Evolutionary conservation across 2,888 invertebrate species (phyloP).

Genomic region (Macropis europaea): DNA sequence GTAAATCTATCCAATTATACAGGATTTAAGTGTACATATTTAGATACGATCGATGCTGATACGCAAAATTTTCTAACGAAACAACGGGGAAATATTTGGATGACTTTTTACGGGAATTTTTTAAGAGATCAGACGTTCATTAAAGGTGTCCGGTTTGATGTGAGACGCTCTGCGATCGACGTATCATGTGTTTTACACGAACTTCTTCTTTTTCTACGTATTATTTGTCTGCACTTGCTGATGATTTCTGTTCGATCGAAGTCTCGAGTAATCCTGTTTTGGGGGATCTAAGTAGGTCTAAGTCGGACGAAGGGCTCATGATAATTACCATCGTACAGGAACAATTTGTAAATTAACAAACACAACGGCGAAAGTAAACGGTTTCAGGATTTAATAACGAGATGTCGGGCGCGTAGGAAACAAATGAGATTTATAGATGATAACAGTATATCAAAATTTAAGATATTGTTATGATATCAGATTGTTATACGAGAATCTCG

Average conservation of each 20-base stretch:
- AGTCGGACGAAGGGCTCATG: background rate
- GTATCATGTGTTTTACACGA: background rate
- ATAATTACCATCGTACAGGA: background rate
- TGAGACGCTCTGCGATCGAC: background rate
- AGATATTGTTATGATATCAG: constrained; percentile 46
- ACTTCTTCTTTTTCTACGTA: constrained; percentile 4
- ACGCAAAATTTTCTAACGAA: background rate
- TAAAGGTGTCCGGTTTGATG: background rate
- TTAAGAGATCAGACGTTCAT: background rate
- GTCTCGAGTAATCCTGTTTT: background rate
- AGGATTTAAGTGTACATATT: background rate
- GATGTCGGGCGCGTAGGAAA: no score
- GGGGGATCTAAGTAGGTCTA: background rate
- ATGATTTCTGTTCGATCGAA: constrained; percentile 1
- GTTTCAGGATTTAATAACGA: no score
- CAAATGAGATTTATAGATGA: no score
- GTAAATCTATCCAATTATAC: background rate
- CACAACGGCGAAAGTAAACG: no score
- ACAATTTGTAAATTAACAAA: background rate
- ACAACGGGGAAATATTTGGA: background rate
- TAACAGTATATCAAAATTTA: constrained; percentile 45
- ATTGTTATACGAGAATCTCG: constrained; percentile 48
- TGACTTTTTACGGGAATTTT: background rate
- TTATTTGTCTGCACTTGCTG: background rate
- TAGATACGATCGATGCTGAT: no score